Conservation (phyloP, 2,888 invertebrate species). For the Diarsia mendica region DNA sequence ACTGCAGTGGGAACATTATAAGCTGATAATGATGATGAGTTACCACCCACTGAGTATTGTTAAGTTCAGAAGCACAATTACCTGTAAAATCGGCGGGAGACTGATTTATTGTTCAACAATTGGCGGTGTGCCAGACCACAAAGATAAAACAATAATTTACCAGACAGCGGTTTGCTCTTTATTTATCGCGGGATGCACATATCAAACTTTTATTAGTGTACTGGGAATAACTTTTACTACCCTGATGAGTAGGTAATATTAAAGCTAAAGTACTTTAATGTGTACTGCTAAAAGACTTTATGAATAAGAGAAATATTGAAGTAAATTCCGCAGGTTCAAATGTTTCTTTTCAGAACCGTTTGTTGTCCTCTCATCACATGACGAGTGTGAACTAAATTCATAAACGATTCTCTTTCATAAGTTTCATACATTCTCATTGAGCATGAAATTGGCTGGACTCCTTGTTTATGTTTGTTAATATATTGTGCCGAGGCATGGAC, state of each 20-base stretch:
- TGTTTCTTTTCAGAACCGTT: background rate
- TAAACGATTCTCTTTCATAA: slow-evolving; percentile 20
- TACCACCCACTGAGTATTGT: background rate
- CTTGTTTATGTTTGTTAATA: slow-evolving; percentile 28
- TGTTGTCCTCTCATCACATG: slow-evolving; percentile 13
- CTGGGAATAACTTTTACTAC: slow-evolving; percentile 20
- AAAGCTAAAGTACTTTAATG: background rate
- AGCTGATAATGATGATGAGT: background rate
- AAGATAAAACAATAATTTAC: slow-evolving; percentile 44
- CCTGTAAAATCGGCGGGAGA: slow-evolving; percentile 6
- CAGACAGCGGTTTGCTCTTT: slow-evolving; percentile 20
- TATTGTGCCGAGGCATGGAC: slow-evolving; percentile 21
- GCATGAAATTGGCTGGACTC: slow-evolving; percentile 5
- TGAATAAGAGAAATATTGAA: background rate
- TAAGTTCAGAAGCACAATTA: slow-evolving; percentile 4
- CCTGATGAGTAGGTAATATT: background rate
- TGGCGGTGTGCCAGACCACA: slow-evolving; percentile 38
- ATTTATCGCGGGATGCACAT: slow-evolving; percentile 36
- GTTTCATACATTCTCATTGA: slow-evolving; percentile 2
- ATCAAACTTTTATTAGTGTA: slow-evolving; percentile 32
- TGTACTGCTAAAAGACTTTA: background rate
- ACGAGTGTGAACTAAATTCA: slow-evolving; percentile 10
- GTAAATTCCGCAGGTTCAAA: background rate
- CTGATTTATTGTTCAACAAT: slow-evolving; percentile 37
- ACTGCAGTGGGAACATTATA: too few species aligned